Evolutionary conservation across 2,797 vertebrate species (phyloP).

Genomic region (Microctenopoma stevenorrisi): DNA sequence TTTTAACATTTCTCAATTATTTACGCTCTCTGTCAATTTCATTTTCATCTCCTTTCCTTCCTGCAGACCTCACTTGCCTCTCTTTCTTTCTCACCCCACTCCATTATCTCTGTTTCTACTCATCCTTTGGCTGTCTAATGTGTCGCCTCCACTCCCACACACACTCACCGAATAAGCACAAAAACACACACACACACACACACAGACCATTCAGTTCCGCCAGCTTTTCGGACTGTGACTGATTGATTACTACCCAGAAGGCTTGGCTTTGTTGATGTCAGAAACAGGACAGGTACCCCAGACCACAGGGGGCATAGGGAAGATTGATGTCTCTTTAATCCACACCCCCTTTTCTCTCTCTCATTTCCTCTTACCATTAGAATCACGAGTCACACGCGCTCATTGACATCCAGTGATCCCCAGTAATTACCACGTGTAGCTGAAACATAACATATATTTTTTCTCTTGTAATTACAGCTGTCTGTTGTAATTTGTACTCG

Average conservation of each 20-base stretch:
- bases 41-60: slow-evolving; percentile 10
- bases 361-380: slow-evolving; percentile 38
- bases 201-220: slow-evolving; percentile 67
- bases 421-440: slow-evolving; percentile 23
- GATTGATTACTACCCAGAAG: slow-evolving; percentile 83
- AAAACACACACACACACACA: slow-evolving; percentile 10
- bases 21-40: not conserved
- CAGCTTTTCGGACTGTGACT: slow-evolving; percentile 77
- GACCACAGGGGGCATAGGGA: slow-evolving; percentile 68
- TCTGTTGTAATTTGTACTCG: slow-evolving; percentile 18
- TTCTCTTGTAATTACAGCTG: slow-evolving; percentile 20
- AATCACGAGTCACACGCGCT: slow-evolving; percentile 27
- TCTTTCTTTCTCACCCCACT: not conserved
- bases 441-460: slow-evolving; percentile 10
- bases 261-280: slow-evolving; percentile 79
- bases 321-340: slow-evolving; percentile 75
- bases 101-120: slow-evolving; percentile 61
- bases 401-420: slow-evolving; percentile 44
- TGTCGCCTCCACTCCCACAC: slow-evolving; percentile 43
- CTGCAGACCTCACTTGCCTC: slow-evolving; percentile 15
- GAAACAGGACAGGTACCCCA: slow-evolving; percentile 78
- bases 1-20: slow-evolving; percentile 4
- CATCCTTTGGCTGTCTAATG: slow-evolving; percentile 63
- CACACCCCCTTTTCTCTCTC: slow-evolving; percentile 12
- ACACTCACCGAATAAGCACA: slow-evolving; percentile 21